A percentile compares a stretch with the other conserved stretches of the same genome.
phyloP scores from a whole-genome alignment of 2,888 invertebrate species.

The Ennomos quercinarius region DNA sequence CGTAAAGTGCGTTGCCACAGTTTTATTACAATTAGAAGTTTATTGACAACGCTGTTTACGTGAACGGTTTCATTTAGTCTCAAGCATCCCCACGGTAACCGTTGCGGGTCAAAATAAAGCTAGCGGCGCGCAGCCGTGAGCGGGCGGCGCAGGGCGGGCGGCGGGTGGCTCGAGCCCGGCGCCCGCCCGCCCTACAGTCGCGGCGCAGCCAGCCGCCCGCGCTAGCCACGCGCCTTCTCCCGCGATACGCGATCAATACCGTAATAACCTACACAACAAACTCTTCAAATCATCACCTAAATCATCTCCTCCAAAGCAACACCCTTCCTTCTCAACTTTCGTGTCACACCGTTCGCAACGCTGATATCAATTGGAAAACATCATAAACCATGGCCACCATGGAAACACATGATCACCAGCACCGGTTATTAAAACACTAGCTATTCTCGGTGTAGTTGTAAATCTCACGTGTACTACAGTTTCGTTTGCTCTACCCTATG shows the following conservation, averaged over 20 bases:
- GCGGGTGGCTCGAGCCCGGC: slow-evolving; percentile 45
- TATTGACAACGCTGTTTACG: slow-evolving; percentile 59
- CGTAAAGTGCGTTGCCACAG: too few relatives aligned
- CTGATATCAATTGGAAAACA: slow-evolving; percentile 52
- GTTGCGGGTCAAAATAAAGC: slow-evolving; percentile 66
- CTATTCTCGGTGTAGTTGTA: slow-evolving; percentile 52
- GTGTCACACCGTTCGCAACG: slow-evolving; percentile 53
- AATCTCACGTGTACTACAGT: slow-evolving; percentile 33
- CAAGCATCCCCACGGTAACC: slow-evolving; percentile 57
- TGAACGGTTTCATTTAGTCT: slow-evolving; percentile 54
- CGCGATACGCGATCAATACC: slow-evolving; percentile 72
- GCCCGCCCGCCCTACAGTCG: slow-evolving; percentile 69
- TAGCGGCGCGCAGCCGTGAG: slow-evolving; percentile 67
- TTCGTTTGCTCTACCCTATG: slow-evolving; percentile 30
- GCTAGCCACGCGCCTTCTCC: slow-evolving; percentile 60
- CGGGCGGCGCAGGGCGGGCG: slow-evolving; percentile 40
- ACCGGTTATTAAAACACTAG: slow-evolving; percentile 52
- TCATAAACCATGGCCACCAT: slow-evolving; percentile 66
- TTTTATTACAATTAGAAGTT: slow-evolving; percentile 39
- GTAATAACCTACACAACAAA: slow-evolving; percentile 51
- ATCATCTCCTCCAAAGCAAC: slow-evolving; percentile 8
- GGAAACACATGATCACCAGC: slow-evolving; percentile 72
- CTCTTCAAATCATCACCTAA: slow-evolving; percentile 38
- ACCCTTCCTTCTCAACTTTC: slow-evolving; percentile 27
- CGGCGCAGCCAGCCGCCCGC: slow-evolving; percentile 81